phyloP scores from a whole-genome alignment of 1,140 invertebrate species.

The Rhyacophila brunnea region DNA sequence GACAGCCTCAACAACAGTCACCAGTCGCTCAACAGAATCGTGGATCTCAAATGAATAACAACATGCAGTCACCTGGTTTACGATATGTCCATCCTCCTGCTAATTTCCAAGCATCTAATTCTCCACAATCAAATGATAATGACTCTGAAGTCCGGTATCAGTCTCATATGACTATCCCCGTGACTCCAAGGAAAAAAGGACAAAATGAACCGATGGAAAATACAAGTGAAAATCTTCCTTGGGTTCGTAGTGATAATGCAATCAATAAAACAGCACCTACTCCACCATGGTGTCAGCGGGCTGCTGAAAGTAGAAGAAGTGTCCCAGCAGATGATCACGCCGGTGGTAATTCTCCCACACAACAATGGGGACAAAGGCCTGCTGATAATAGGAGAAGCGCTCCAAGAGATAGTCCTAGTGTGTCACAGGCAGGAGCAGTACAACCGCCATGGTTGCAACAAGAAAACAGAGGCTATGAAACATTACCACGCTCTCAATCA shows the following conservation, averaged over 20 bases:
- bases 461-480: constrained; percentile 11
- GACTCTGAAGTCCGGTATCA: constrained; percentile 42
- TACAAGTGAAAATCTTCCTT: constrained; percentile 48
- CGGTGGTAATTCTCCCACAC: constrained; percentile 41
- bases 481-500: constrained; percentile 12
- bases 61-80: constrained; percentile 27
- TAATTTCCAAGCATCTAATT: constrained; percentile 8
- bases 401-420: constrained; percentile 37
- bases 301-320: constrained; percentile 45
- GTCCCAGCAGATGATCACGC: constrained; percentile 38
- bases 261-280: constrained; percentile 49
- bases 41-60: constrained; percentile 38
- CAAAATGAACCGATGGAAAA: constrained; percentile 42
- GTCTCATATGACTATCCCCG: constrained; percentile 51
- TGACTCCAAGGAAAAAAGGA: constrained; percentile 45
- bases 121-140: constrained; percentile 15
- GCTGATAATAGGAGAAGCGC: constrained; percentile 50
- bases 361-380: constrained; percentile 49
- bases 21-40: constrained; percentile 37
- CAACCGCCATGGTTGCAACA: constrained; percentile 34
- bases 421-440: constrained; percentile 14
- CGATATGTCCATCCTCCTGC: constrained; percentile 11
- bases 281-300: constrained; percentile 49
- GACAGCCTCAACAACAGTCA: constrained; percentile 41
- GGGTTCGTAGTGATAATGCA: constrained; percentile 51